Percentiles rank a stretch among this genome's conserved stretches.
Conservation (phyloP, 2,888 invertebrate genomes). For the Rhagium mordax region DNA sequence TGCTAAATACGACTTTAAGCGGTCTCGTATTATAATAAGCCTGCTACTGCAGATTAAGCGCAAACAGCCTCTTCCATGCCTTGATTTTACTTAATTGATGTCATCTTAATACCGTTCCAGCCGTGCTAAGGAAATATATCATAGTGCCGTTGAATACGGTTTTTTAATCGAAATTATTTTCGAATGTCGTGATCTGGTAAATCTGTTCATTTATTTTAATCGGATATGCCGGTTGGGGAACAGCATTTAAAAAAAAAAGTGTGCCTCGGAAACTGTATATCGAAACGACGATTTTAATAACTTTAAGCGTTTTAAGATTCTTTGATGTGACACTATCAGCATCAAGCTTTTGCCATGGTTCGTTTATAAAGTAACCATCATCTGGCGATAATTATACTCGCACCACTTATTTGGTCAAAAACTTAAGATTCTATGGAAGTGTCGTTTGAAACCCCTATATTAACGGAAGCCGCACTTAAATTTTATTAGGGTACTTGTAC, state of each 20-base stretch:
- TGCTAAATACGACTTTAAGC: not conserved
- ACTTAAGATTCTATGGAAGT: too few species aligned
- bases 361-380: too few species aligned
- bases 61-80: not conserved
- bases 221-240: not conserved
- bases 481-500: too few species aligned
- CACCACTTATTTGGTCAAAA: too few species aligned
- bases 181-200: not conserved
- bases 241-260: not conserved
- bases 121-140: constrained; percentile 7
- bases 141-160: constrained; percentile 11
- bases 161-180: constrained; percentile 1
- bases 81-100: constrained; percentile 15
- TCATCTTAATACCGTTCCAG: constrained; percentile 18
- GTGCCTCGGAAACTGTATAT: not conserved
- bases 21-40: not conserved
- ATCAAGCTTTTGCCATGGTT: too few species aligned
- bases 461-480: too few species aligned
- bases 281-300: too few species aligned
- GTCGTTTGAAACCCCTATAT: too few species aligned
- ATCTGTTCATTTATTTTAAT: not conserved
- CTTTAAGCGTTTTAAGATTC: too few species aligned
- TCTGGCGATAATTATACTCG: too few species aligned
- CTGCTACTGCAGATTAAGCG: not conserved
- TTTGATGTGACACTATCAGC: too few species aligned